Base-by-base conservation (phyloP, 2,888 invertebrate species). In the Exephanes ischioxanthus region DNA sequence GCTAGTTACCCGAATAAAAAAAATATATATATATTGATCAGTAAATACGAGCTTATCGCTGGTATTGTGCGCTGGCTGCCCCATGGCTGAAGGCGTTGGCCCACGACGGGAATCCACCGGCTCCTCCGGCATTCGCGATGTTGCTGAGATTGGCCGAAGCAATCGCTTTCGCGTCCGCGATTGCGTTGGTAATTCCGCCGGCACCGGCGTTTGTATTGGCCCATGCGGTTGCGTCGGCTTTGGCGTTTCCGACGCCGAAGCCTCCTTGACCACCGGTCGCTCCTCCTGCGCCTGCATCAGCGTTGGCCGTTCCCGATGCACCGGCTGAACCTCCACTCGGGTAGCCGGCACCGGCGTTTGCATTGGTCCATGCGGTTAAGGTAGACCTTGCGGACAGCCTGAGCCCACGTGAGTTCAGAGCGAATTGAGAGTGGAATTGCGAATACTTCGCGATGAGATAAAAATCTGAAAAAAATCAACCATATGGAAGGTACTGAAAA, bases 1-100 rank as follows among this genome's bases (percentile, higher is more conserved):
- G 45, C n/a, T 22, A 14, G 63, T 53, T 73, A 14, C 41, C 37
- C 11, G 11, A 55, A 26, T 16, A 22, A 55, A 55, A 55, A 22
- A 37, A 22, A n/a, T n/a, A n/a, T n/a, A n/a, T n/a, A 9, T 26
- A 67, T 55, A 83, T 11, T 88, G 87, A 73, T 88, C 81, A 63
- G 70, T 86, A 83, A 92, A 92, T 63, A 92, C 80, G 73, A 92
- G 88, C 89, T 88, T 89, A 48, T 89, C 89, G 3, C 84, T 83
- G 7, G 91, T 90, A 58, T 91, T 84, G 11, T 37, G 80, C 76
- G 3, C 73, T 61, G 2, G 90, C 88, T 1, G 87, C 75, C 1
- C 92, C 92, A 0, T 88, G 82, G 33, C 90, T 89, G 41, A 89
- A 87, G 0, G 91, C 90, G 0, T 89, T 90, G 58, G 90, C 89